Evolutionary conservation across 2,888 invertebrate genomes (phyloP).

Genomic region (Dugesia japonica): DNA sequence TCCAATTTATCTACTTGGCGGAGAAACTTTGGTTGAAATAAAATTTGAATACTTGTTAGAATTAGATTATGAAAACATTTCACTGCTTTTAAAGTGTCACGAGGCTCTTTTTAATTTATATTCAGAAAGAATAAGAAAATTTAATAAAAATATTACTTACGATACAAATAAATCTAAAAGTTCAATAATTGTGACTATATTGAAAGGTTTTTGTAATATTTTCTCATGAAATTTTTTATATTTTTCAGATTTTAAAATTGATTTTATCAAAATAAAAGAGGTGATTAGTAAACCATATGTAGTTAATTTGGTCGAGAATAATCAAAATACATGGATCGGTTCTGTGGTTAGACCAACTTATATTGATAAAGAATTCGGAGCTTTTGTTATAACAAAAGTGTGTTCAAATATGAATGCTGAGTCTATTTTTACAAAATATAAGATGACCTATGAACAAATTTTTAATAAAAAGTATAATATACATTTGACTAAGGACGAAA

Average conservation of each 20-base stretch:
- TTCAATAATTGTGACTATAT: slow-evolving; percentile 22
- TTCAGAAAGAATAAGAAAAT: neutral
- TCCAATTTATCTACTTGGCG: slow-evolving; percentile 26
- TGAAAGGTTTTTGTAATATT: neutral
- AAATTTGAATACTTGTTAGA: neutral
- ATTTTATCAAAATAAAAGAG: neutral
- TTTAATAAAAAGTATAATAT: neutral
- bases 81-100: slow-evolving; percentile 17
- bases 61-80: neutral
- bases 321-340: slow-evolving; percentile 4
- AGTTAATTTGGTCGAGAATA: neutral
- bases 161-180: neutral
- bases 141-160: neutral
- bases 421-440: neutral
- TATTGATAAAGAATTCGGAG: neutral
- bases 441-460: slow-evolving; percentile 4
- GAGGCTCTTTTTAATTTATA: neutral
- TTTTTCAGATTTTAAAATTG: neutral
- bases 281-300: neutral
- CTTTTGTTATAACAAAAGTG: slow-evolving; percentile 21
- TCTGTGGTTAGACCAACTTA: slow-evolving; percentile 23
- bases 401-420: neutral
- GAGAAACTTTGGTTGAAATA: neutral
- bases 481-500: neutral
- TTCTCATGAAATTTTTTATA: neutral